Evolutionary conservation across 2,797 vertebrate genomes (phyloP).

Genomic region (Pseudochaenichthys georgianus): DNA sequence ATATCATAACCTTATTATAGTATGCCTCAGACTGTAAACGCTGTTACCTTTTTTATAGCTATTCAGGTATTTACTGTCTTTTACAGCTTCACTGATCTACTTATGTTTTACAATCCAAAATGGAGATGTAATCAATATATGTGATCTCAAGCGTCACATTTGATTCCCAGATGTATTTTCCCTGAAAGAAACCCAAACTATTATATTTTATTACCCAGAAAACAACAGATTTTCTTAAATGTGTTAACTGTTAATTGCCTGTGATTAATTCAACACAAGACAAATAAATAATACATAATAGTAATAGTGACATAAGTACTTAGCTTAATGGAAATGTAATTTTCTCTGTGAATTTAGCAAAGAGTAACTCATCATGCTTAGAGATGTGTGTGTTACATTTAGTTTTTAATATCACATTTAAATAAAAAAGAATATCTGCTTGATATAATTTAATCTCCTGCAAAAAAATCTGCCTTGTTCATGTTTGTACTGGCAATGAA

Average conservation of each 20-base stretch:
- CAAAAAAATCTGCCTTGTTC: slow-evolving; percentile 28
- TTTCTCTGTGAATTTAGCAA: neutral
- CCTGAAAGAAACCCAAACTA: neutral
- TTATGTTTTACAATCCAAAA: neutral
- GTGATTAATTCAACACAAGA: slow-evolving; percentile 2
- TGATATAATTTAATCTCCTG: slow-evolving; percentile 5
- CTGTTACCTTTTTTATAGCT: neutral
- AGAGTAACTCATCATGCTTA: neutral
- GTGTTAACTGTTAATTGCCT: neutral
- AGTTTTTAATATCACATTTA: neutral
- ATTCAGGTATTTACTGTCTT: neutral
- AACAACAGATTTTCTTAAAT: neutral
- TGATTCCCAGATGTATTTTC: neutral
- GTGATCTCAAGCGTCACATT: neutral
- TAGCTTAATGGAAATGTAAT: neutral
- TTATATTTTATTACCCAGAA: slow-evolving; percentile 4
- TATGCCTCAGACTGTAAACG: neutral
- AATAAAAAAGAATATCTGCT: neutral
- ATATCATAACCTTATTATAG: neutral
- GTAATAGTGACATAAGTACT: neutral
- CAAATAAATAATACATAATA: neutral
- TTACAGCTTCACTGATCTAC: neutral
- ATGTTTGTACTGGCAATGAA: slow-evolving; percentile 37
- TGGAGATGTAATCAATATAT: neutral
- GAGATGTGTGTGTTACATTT: neutral